Evolutionary conservation across 2,113 vertebrate species (phyloP), one percentile per base, ranked within the genome.

Genomic region (Apteryx mantelli): DNA sequence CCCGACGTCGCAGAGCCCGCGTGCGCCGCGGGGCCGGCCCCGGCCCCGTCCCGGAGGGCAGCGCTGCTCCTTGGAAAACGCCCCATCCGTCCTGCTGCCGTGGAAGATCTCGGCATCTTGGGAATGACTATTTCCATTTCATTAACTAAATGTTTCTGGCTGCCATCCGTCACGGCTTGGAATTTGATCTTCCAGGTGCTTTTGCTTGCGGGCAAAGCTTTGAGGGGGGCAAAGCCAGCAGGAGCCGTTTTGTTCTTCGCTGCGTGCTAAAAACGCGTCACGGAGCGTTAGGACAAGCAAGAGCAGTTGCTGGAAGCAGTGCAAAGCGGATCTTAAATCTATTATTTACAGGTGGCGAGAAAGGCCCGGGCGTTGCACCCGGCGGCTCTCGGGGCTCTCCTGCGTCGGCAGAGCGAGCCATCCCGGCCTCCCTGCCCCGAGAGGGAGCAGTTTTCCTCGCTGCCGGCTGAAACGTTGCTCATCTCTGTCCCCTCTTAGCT

Each of bases 341-440:
- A 80, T 95, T 97, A 96, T 97, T 97, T 87, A 97, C 95, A 68
- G 84, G 81, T 0, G 4, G 74, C 55, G 86, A 89, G 84, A 94
- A 85, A 28, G 88, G 75, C 40, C 70, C 11, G 63, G 79, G 86
- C n/a, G 26, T 92, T 93, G 70, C 76, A 92, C 3, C 94, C 73
- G 91, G 96, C n/a, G 1, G 0, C 20, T 77, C 94, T 40, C 0
- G 36, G 2, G 15, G 86, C 70, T 93, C 78, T 28, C 36, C 58
- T 75, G 78, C 46, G 30, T 60, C 48, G 2, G 4, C 53, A 32
- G 2, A 58, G 77, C 22, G 0, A 80, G 85, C 25, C 13, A 3
- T 74, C 42, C 4, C 0, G 20, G 88, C 79, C 44, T 42, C 13
- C 25, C 60, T 55, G 9, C 1, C 7, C 46, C 18, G 46, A 36